Conservation (phyloP, 2,797 vertebrate species). For the Periparus ater region DNA sequence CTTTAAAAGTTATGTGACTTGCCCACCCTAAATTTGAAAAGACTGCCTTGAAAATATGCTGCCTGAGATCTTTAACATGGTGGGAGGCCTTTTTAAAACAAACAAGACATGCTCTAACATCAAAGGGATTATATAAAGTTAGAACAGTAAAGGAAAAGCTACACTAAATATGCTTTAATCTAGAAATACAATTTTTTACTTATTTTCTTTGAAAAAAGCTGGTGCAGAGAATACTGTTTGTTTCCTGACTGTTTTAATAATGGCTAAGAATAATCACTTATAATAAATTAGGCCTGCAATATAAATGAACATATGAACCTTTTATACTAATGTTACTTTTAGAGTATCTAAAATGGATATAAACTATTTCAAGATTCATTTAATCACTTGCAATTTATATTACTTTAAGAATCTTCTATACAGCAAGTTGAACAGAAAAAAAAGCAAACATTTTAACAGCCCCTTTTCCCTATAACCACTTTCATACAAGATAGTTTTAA, state of each 20-base stretch:
- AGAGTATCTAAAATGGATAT: constrained; percentile 47
- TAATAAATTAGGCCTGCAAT: constrained; percentile 66
- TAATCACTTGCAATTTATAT: constrained; percentile 49
- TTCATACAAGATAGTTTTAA: neutral
- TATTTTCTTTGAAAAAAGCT: constrained; percentile 28
- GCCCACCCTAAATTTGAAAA: neutral
- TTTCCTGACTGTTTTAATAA: constrained; percentile 38
- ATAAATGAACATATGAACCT: constrained; percentile 42
- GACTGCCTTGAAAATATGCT: neutral
- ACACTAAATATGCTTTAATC: neutral
- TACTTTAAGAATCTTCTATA: constrained; percentile 46
- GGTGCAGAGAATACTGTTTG: constrained; percentile 23
- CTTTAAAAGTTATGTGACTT: neutral
- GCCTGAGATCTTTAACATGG: neutral
- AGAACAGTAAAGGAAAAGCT: constrained; percentile 19
- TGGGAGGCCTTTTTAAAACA: neutral
- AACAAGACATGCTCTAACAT: neutral
- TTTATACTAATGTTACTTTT: constrained; percentile 10
- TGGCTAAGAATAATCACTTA: constrained; percentile 54
- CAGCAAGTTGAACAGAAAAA: constrained; percentile 20
- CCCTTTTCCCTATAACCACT: neutral
- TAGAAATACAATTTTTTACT: neutral
- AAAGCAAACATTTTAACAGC: constrained; percentile 26
- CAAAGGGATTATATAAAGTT: neutral
- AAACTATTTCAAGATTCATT: constrained; percentile 44